A percentile compares a stretch with the other conserved stretches of the same genome.
Evolutionary conservation across 2,888 invertebrate species (phyloP).

Genomic region (Horisme vitalbata): DNA sequence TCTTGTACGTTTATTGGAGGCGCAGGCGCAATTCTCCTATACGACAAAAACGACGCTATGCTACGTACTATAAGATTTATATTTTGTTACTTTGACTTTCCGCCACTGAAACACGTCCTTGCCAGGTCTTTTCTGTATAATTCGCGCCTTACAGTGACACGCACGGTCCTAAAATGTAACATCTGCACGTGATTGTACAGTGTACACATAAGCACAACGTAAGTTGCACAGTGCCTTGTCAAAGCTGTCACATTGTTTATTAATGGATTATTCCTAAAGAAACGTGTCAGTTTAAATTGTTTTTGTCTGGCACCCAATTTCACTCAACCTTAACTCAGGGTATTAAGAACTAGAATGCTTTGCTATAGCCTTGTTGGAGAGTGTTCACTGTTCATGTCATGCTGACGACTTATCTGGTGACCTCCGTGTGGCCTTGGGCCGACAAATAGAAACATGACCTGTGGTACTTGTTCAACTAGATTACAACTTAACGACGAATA

Average conservation of each 20-base stretch:
- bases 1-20: too few species aligned
- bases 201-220: too few species aligned
- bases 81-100: too few species aligned
- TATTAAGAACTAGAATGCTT: slow-evolving; percentile 10
- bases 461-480: slow-evolving; percentile 16
- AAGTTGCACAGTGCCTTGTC: slow-evolving; percentile 1
- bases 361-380: slow-evolving; percentile 34
- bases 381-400: slow-evolving; percentile 41
- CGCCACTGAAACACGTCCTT: too few species aligned
- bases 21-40: too few species aligned
- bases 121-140: too few species aligned
- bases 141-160: too few species aligned
- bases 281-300: slow-evolving; percentile 11
- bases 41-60: too few species aligned
- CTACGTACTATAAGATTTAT: too few species aligned
- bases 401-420: slow-evolving; percentile 46
- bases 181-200: too few species aligned
- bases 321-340: slow-evolving; percentile 1
- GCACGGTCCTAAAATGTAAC: too few species aligned
- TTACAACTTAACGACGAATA: neutral
- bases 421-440: slow-evolving; percentile 49
- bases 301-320: slow-evolving; percentile 10
- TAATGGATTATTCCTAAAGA: slow-evolving; percentile 19
- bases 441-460: slow-evolving; percentile 26
- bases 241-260: slow-evolving; percentile 12